phyloP scores from a whole-genome alignment of 2,113 vertebrate species.

The Boulengeromyrus knoepffleri region DNA sequence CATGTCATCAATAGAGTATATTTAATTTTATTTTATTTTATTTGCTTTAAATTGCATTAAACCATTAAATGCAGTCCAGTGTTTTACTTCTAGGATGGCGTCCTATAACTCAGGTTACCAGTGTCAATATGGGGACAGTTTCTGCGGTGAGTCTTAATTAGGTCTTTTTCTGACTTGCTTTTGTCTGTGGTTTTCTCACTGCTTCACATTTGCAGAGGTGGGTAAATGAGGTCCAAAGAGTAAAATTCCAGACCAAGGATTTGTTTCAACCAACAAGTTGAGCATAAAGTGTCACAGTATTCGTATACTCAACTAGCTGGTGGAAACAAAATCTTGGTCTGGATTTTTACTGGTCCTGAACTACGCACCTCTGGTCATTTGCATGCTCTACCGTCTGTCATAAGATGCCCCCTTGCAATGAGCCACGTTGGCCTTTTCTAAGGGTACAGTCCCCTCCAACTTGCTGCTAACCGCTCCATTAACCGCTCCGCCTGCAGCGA shows the following conservation, averaged over 20 bases:
- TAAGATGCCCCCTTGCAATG: background rate
- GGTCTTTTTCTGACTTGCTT: background rate
- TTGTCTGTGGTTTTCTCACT: background rate
- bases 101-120: conserved; percentile 31
- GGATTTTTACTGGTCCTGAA: background rate
- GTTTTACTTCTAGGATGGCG: conserved; percentile 50
- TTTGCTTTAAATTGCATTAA: background rate
- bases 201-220: background rate
- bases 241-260: background rate
- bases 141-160: conserved; percentile 53
- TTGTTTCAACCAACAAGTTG: background rate
- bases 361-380: background rate
- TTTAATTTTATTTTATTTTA: background rate
- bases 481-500: conserved; percentile 36
- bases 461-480: background rate
- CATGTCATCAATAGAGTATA: background rate
- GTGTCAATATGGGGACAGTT: conserved; percentile 46
- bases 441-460: background rate
- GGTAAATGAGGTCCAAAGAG: background rate
- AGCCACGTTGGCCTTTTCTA: background rate
- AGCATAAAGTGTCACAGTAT: background rate
- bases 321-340: background rate
- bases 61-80: background rate
- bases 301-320: background rate
- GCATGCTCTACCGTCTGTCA: background rate